Evolutionary conservation across 2,113 vertebrate genomes (phyloP).

Genomic region (Rhinopomastus cyanomelas): DNA sequence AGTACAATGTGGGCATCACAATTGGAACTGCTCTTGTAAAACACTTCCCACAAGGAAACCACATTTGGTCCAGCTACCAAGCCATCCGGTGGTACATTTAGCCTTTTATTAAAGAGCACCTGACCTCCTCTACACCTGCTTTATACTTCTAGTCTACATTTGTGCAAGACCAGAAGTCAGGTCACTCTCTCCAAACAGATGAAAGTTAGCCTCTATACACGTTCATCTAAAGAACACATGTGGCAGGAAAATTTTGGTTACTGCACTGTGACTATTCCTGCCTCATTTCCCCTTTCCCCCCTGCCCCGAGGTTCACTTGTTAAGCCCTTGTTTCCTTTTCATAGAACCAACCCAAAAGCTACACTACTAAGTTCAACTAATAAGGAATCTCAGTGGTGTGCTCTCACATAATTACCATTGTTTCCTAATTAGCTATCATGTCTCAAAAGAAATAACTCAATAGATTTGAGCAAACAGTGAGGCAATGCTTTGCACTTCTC

Average conservation of each 20-base stretch:
- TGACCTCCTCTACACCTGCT: not conserved
- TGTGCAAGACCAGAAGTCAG: not conserved
- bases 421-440: not conserved
- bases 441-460: not conserved
- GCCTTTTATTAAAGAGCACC: not conserved
- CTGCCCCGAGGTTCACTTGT: not conserved
- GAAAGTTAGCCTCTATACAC: not conserved
- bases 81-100: not conserved
- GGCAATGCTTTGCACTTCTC: not conserved
- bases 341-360: not conserved
- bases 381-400: not conserved
- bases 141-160: not conserved
- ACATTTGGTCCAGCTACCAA: not conserved
- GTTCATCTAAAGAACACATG: not conserved
- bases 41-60: accelerated
- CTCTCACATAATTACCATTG: not conserved
- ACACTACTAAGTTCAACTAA: not conserved
- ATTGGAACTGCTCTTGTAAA: not conserved
- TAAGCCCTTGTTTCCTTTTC: not conserved
- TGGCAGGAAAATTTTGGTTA: not conserved
- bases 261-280: not conserved
- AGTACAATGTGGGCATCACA: accelerated
- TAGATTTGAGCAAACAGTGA: not conserved
- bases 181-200: not conserved
- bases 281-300: not conserved